Base-by-base conservation (phyloP, 2,888 invertebrate species). In the Linnaemya tessellans region DNA sequence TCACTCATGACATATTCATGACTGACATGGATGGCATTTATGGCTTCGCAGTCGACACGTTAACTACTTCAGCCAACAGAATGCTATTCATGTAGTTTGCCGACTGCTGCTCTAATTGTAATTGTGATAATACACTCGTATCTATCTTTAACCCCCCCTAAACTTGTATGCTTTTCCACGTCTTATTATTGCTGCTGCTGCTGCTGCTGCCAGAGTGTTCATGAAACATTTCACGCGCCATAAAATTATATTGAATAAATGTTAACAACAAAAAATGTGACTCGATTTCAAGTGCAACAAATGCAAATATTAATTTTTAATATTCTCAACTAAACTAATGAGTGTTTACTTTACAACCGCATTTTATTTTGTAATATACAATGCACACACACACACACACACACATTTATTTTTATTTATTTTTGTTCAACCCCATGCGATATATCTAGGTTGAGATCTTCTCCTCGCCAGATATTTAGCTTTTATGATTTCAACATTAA, bases 181-280 rank as follows among this genome's bases (percentile, higher is more conserved):
- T 43, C 4, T 4, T 9, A n/a, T 68, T 30, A 5, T 41, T 41
- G 35, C 35, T 8, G 35, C 35, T 35, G 35, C 35, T 35, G 35
- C 8, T 70, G 22, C 41, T 70, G n/a, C 35, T 60, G 15, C 20
- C 41, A 25, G 0, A 49, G 18, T 78, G 67, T 78, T 71, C 65
- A 77, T 78, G 77, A 71, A 78, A 77, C 73, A 65, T 73, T 82
- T 77, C 65, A 60, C 58, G 82, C 71, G 73, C 54, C 73, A 78
- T 78, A 54, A 58, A 64, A 71, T 67, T 7, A 38, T 58, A 60
- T 67, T 18, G 11, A 56, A 54, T 46, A 49, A n/a, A 58, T 22
- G 38, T 22, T 58, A 46, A 60, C 11, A 62, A 62, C 35, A 49
- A 7, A 58, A 71, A 51, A 74, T 71, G 15, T 58, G 18, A 56